Evolutionary conservation across 2,797 vertebrate genomes (phyloP).

Genomic region (Platalea minor): DNA sequence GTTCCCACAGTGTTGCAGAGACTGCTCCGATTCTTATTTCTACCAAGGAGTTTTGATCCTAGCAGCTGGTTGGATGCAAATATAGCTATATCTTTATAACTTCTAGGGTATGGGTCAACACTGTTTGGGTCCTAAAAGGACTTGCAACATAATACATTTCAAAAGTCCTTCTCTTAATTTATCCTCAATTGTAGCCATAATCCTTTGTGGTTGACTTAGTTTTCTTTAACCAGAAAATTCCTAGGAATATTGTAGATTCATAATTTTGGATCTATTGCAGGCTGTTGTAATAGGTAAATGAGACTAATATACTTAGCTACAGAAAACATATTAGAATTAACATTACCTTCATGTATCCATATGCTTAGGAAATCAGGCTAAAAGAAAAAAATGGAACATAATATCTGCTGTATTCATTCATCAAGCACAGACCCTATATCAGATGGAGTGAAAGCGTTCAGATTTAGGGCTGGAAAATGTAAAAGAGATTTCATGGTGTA

Average conservation of each 20-base stretch:
- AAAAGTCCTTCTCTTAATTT: background rate
- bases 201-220: background rate
- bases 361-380: background rate
- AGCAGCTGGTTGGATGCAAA: background rate
- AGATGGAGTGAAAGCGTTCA: accelerated
- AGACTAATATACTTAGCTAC: background rate
- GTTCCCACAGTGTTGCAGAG: background rate
- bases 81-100: background rate
- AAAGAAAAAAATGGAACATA: background rate
- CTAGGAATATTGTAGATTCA: background rate
- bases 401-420: background rate
- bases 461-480: background rate
- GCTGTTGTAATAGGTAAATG: background rate
- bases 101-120: background rate
- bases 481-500: background rate
- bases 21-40: background rate
- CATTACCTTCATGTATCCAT: background rate
- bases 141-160: background rate
- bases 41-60: background rate
- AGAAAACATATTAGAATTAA: background rate
- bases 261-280: background rate
- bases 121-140: background rate
- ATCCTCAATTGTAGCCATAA: background rate
- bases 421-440: background rate
- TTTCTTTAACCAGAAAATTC: background rate